Conservation (phyloP, 2,888 invertebrate species). For the Oscheius myriophilus region DNA sequence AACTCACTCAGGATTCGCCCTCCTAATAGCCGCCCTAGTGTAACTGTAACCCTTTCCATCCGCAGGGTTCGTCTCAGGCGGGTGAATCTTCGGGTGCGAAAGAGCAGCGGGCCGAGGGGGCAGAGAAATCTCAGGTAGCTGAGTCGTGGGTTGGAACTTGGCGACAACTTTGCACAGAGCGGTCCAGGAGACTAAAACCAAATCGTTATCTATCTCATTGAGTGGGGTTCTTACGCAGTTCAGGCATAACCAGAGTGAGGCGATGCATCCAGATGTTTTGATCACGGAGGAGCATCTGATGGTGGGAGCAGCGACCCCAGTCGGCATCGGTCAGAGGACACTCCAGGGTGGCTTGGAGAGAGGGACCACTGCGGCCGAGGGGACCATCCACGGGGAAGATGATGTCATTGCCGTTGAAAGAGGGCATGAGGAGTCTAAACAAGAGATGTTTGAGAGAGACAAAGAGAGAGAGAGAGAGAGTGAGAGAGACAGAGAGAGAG, state of each 20-base stretch:
- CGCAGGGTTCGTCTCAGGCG: conserved; percentile 27
- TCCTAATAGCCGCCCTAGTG: conserved; percentile 16
- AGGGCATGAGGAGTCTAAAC: conserved; percentile 56
- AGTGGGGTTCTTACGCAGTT: conserved; percentile 43
- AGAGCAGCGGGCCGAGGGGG: conserved; percentile 5
- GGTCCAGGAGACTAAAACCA: conserved; percentile 21
- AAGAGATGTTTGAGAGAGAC: neutral
- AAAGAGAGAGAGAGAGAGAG: neutral
- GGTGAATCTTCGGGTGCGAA: conserved; percentile 12
- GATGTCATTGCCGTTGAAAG: conserved; percentile 60
- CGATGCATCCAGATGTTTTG: conserved; percentile 52
- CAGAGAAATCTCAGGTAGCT: conserved; percentile 13
- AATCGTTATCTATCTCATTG: neutral
- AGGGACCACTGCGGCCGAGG: conserved; percentile 53
- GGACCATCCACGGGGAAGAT: conserved; percentile 64
- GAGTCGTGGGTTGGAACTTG: neutral
- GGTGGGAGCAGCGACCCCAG: conserved; percentile 45
- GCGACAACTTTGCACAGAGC: conserved; percentile 1
- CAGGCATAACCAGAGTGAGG: conserved; percentile 42
- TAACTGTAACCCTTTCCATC: conserved; percentile 29
- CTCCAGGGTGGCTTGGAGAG: conserved; percentile 48
- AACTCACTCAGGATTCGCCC: conserved; percentile 16
- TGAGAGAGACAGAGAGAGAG: too few species aligned
- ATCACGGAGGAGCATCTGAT: conserved; percentile 48
- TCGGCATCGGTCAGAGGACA: conserved; percentile 41